phyloP scores from a whole-genome alignment of 1,140 invertebrate genomes.

The Trinorchestia longiramus region DNA sequence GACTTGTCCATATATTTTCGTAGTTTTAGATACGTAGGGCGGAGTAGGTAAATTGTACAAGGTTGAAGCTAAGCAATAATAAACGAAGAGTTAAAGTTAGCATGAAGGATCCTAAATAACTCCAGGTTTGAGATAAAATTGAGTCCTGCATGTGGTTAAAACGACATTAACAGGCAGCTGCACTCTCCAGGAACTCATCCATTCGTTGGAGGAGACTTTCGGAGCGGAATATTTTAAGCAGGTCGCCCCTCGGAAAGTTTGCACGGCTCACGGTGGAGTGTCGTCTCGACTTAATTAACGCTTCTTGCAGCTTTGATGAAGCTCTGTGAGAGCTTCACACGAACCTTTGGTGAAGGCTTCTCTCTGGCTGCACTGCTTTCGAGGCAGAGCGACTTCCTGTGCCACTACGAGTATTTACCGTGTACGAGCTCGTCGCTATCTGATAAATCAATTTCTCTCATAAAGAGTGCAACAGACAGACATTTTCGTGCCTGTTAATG shows the following conservation, averaged over 20 bases:
- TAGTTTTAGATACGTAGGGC: background rate
- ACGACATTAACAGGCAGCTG: background rate
- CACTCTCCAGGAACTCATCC: background rate
- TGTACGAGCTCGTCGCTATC: background rate
- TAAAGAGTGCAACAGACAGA: background rate
- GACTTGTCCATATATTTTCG: background rate
- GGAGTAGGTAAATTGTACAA: background rate
- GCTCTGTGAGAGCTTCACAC: background rate
- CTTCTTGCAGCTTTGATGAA: conserved; percentile 7
- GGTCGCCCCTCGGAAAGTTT: conserved; percentile 4
- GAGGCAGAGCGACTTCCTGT: background rate
- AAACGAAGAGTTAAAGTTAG: background rate
- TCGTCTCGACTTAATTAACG: conserved; percentile 7
- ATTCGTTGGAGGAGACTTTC: background rate
- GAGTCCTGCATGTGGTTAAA: background rate
- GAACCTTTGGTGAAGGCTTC: background rate
- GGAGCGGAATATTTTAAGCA: background rate
- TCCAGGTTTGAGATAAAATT: background rate
- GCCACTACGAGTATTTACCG: background rate
- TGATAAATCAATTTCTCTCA: background rate
- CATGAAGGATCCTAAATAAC: background rate
- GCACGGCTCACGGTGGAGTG: background rate
- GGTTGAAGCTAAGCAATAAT: background rate
- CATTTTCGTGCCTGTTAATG: background rate
- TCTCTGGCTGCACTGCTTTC: background rate